Percentiles rank a stretch among this genome's conserved stretches.
phyloP scores from a whole-genome alignment of 2,797 vertebrate genomes.

The Manis crassicaudata region DNA sequence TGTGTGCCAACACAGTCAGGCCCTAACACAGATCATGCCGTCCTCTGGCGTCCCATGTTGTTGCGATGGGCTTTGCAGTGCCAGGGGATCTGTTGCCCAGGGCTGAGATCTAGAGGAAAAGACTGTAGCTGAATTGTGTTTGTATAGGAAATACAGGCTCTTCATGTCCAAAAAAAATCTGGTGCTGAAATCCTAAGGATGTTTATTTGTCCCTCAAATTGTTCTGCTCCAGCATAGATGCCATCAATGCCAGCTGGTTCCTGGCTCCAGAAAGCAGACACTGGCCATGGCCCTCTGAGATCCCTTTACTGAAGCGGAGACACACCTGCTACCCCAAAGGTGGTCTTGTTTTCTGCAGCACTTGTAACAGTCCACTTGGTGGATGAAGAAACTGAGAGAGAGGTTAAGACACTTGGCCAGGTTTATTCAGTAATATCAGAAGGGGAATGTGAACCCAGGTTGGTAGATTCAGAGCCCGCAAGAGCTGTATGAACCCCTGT shows the following conservation, averaged over 20 bases:
- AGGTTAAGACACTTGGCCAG: neutral
- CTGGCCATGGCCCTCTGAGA: neutral
- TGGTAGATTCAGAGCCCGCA: neutral
- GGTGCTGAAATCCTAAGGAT: neutral
- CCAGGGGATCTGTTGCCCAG: too few relatives aligned
- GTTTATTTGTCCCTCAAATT: neutral
- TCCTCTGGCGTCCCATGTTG: too few relatives aligned
- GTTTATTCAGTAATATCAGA: neutral
- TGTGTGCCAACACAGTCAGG: too few relatives aligned
- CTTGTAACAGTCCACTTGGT: neutral
- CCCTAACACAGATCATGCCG: neutral
- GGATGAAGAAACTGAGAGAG: neutral
- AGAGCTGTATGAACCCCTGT: neutral
- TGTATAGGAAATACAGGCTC: neutral
- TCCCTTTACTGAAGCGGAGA: neutral
- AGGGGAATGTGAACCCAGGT: neutral
- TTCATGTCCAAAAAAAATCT: neutral
- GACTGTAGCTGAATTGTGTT: neutral
- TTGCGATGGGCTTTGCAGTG: accelerated
- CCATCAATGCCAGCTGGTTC: accelerated
- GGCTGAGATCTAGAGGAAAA: neutral
- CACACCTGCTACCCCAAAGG: neutral
- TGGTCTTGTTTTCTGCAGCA: neutral
- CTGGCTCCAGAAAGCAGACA: too few relatives aligned
- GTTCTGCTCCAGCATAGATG: neutral